phyloP scores from a whole-genome alignment of 2,888 invertebrate species.

The Sthenelais limicola region DNA sequence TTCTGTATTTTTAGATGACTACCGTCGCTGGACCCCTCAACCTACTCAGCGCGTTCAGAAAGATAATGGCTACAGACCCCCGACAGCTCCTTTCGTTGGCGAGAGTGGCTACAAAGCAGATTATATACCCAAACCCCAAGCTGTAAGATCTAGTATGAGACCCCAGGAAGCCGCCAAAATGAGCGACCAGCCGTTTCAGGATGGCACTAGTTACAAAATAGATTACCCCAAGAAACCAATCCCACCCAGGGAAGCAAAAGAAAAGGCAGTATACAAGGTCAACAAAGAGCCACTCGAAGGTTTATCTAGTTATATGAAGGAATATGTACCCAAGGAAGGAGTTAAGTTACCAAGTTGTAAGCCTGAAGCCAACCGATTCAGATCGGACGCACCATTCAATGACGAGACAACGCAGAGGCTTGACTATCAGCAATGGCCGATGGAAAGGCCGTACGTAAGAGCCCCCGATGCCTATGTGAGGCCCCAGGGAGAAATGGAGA shows the following conservation, averaged over 20 bases:
- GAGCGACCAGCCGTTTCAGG: slow-evolving; percentile 68
- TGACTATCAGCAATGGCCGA: slow-evolving; percentile 53
- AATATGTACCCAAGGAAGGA: slow-evolving; percentile 54
- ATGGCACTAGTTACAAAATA: slow-evolving; percentile 67
- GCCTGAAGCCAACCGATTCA: slow-evolving; percentile 65
- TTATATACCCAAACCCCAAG: slow-evolving; percentile 60
- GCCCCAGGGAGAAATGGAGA: slow-evolving; percentile 68
- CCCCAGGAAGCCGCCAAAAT: slow-evolving; percentile 62
- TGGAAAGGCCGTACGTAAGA: slow-evolving; percentile 60
- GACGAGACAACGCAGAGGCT: slow-evolving; percentile 65
- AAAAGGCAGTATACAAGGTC: slow-evolving; percentile 61
- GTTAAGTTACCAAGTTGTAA: slow-evolving; percentile 63
- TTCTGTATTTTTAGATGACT: slow-evolving; percentile 48
- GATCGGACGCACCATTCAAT: slow-evolving; percentile 68
- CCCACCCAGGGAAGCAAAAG: slow-evolving; percentile 57
- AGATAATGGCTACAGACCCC: slow-evolving; percentile 53
- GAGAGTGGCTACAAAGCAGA: slow-evolving; percentile 68
- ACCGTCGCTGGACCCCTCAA: slow-evolving; percentile 55
- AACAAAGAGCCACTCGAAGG: slow-evolving; percentile 65
- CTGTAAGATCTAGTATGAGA: slow-evolving; percentile 61
- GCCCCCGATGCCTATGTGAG: slow-evolving; percentile 62
- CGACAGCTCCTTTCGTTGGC: slow-evolving; percentile 66
- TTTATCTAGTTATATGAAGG: slow-evolving; percentile 64
- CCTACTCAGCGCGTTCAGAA: slow-evolving; percentile 53
- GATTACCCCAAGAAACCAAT: slow-evolving; percentile 68